Evolutionary conservation across 2,797 vertebrate species (phyloP).

Genomic region (Adrianichthys oophorus): DNA sequence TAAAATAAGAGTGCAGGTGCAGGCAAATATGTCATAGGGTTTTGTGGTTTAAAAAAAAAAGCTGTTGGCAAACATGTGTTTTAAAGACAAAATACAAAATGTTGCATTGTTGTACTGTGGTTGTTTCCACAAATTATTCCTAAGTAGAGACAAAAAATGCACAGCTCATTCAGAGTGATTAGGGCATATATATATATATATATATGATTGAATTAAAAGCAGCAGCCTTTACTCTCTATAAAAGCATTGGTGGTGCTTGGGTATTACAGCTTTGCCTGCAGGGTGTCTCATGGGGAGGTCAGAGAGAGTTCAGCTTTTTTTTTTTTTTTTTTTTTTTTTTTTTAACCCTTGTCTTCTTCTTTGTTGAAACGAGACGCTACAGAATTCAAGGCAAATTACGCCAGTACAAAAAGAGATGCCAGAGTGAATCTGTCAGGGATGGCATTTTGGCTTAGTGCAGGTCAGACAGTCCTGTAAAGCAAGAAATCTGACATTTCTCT

Average conservation of each 20-base stretch:
- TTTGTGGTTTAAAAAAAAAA: too few species aligned
- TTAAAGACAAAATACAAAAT: too few species aligned
- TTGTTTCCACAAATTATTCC: too few species aligned
- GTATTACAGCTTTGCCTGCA: slow-evolving; percentile 47
- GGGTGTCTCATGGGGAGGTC: slow-evolving; percentile 67
- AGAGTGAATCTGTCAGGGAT: slow-evolving; percentile 66
- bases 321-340: slow-evolving; percentile 23
- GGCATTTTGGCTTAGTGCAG: slow-evolving; percentile 46
- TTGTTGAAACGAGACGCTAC: slow-evolving; percentile 62
- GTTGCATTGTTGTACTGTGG: too few species aligned
- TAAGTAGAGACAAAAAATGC: too few species aligned
- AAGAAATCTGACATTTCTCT: slow-evolving; percentile 32
- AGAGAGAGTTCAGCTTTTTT: slow-evolving; percentile 64
- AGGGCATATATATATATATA: too few species aligned
- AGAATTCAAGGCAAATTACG: slow-evolving; percentile 66
- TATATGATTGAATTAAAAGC: neutral
- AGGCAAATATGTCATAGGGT: too few species aligned
- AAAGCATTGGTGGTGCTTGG: slow-evolving; percentile 23
- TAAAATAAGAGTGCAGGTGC: too few species aligned
- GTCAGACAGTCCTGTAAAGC: slow-evolving; percentile 34
- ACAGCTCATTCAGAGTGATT: too few species aligned
- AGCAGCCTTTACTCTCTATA: slow-evolving; percentile 1
- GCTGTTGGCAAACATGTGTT: too few species aligned
- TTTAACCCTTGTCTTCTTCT: slow-evolving; percentile 53
- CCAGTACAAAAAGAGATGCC: slow-evolving; percentile 71